phyloP scores from a whole-genome alignment of 2,888 invertebrate genomes.

The Molorchus minor region DNA sequence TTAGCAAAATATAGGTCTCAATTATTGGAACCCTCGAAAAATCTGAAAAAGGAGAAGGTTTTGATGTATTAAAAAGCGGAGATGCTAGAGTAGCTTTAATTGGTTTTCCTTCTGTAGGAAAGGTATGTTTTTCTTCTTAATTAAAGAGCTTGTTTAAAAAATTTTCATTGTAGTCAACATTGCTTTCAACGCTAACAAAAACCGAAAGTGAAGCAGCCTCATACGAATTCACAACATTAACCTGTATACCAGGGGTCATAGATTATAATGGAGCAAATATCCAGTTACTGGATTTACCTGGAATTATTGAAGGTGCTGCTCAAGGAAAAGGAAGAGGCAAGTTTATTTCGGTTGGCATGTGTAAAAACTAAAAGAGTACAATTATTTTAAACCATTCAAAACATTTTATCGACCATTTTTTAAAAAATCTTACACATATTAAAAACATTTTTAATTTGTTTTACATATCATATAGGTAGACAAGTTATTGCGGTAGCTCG shows the following conservation, averaged over 20 bases:
- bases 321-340: slow-evolving; percentile 68
- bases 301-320: slow-evolving; percentile 99
- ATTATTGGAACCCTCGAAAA: slow-evolving; percentile 92
- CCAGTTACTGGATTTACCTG: slow-evolving; percentile 97
- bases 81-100: slow-evolving; percentile 98
- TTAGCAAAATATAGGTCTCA: slow-evolving; percentile 95
- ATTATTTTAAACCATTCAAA: not conserved
- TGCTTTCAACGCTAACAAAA: slow-evolving; percentile 92
- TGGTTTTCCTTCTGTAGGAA: slow-evolving; percentile 98
- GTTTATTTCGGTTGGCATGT: slow-evolving; percentile 26
- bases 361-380: not conserved
- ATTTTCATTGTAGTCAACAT: slow-evolving; percentile 80
- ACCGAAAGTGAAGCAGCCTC: slow-evolving; percentile 97
- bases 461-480: no score
- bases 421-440: not conserved
- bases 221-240: slow-evolving; percentile 98
- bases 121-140: slow-evolving; percentile 66
- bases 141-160: not conserved
- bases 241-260: slow-evolving; percentile 99
- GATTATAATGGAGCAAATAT: slow-evolving; percentile 99
- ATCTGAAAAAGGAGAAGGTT: slow-evolving; percentile 94
- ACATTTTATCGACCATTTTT: not conserved
- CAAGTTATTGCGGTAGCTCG: slow-evolving; percentile 96
- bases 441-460: slow-evolving; percentile 19
- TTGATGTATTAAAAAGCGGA: slow-evolving; percentile 99